These are phyloP conservation scores for Drosophila lini DNA, from an alignment of 1,140 invertebrate genomes.

Conservation along the genomic window DNA sequence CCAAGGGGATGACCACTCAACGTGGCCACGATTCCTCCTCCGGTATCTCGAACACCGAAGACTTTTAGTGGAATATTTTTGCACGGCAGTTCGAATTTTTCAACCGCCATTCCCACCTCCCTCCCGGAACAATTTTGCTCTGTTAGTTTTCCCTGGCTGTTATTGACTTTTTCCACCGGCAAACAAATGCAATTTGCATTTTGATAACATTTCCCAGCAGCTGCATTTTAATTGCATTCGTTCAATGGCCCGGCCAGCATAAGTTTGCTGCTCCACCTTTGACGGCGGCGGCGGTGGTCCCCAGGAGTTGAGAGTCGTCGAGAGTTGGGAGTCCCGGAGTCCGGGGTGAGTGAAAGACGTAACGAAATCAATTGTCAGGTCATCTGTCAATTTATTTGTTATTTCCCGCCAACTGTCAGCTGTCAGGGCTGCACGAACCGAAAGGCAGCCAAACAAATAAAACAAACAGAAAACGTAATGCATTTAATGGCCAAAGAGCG, in stretches of 20 bases:
- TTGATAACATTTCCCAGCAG: conserved; percentile 76
- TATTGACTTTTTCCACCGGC: conserved; percentile 64
- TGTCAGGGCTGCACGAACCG: conserved; percentile 52
- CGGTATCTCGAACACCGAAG: conserved; percentile 44
- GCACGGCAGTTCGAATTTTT: conserved; percentile 26
- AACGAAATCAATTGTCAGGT: conserved; percentile 80
- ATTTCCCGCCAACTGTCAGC: conserved; percentile 71
- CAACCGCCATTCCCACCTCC: background rate
- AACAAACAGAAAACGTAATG: conserved; percentile 75
- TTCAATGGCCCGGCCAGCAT: conserved; percentile 29
- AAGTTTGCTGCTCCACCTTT: conserved; percentile 35
- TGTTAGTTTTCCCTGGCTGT: conserved; percentile 43
- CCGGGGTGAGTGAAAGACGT: conserved; percentile 40
- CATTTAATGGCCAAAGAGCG: conserved; percentile 73
- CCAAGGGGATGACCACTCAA: conserved; percentile 48
- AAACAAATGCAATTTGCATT: conserved; percentile 72
- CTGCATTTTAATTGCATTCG: conserved; percentile 76
- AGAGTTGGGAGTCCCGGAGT: background rate
- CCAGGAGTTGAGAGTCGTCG: background rate
- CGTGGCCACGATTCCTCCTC: conserved; percentile 40
- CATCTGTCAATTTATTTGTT: conserved; percentile 83
- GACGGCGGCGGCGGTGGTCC: conserved; percentile 1
- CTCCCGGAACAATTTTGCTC: conserved; percentile 15
- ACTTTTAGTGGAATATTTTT: conserved; percentile 46
- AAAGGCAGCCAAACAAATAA: conserved; percentile 62